Evolutionary conservation across 2,888 invertebrate genomes (phyloP).

Genomic region (Tryphoninae sp.): DNA sequence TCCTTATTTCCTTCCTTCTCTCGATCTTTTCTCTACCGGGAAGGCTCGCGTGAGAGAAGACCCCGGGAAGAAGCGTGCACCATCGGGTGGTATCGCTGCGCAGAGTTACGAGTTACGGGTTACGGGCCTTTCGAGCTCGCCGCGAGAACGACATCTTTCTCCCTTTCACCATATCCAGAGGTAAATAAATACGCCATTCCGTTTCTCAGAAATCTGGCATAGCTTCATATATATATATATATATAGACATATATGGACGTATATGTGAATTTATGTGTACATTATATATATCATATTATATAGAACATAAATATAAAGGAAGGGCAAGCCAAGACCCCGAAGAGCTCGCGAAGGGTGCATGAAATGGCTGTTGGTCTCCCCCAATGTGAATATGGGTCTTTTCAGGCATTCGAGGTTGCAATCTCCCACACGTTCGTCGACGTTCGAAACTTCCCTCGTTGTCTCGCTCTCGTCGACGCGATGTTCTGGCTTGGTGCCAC

Average conservation of each 20-base stretch:
- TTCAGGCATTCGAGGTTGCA: slow-evolving; percentile 33
- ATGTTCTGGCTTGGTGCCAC: slow-evolving; percentile 46
- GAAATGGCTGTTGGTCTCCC: slow-evolving; percentile 24
- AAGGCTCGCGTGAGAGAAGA: slow-evolving; percentile 11
- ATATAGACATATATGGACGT: background rate
- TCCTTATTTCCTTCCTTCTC: slow-evolving; percentile 28
- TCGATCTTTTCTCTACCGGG: slow-evolving; percentile 39
- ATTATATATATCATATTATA: background rate
- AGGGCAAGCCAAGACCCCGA: background rate
- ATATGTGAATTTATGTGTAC: slow-evolving; percentile 10
- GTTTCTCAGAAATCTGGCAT: slow-evolving; percentile 66
- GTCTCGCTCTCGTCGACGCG: background rate
- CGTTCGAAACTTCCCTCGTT: slow-evolving; percentile 10
- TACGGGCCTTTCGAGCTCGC: slow-evolving; percentile 60
- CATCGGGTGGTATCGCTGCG: slow-evolving; percentile 48
- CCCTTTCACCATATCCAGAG: slow-evolving; percentile 64
- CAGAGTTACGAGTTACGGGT: slow-evolving; percentile 67
- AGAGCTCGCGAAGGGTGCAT: slow-evolving; percentile 37
- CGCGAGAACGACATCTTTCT: slow-evolving; percentile 66
- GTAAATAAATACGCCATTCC: slow-evolving; percentile 74
- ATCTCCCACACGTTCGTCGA: slow-evolving; percentile 29
- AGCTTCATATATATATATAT: slow-evolving; percentile 8
- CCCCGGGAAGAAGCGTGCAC: slow-evolving; percentile 36
- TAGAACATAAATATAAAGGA: background rate
- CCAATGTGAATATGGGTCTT: slow-evolving; percentile 21